Conservation (phyloP, 1,140 invertebrate species). For the Alviniconcha marisindica region DNA sequence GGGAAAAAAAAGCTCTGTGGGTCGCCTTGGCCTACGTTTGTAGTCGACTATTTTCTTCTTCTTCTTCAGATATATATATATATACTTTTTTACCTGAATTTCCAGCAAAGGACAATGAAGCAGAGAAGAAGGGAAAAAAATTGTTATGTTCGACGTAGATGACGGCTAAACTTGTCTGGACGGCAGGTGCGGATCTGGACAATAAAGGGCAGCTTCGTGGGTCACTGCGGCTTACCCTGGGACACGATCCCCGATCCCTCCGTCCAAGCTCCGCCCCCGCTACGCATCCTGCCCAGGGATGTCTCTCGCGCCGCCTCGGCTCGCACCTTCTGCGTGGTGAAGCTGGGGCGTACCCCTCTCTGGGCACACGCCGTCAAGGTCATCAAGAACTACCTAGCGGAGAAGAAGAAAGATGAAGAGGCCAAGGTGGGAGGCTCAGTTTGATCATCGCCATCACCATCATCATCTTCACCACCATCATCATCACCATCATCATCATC, state of each 20-base stretch:
- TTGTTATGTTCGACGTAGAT: too few relatives aligned
- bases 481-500: too few relatives aligned
- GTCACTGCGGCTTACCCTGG: constrained; percentile 12
- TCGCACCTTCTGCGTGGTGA: not conserved
- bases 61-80: too few relatives aligned
- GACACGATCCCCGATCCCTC: not conserved
- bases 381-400: constrained; percentile 20
- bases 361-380: constrained; percentile 62
- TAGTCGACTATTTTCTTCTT: too few relatives aligned
- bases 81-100: too few relatives aligned
- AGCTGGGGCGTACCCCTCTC: not conserved
- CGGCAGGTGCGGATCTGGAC: constrained; percentile 32
- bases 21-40: too few relatives aligned
- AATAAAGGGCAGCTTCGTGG: not conserved
- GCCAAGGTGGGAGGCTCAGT: not conserved
- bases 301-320: constrained; percentile 19
- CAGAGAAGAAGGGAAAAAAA: too few relatives aligned
- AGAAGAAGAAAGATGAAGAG: not conserved
- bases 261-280: not conserved
- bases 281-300: not conserved
- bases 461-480: not conserved
- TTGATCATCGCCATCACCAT: not conserved
- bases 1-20: too few relatives aligned
- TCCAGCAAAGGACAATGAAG: too few relatives aligned
- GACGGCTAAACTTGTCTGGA: too few relatives aligned